Base-by-base conservation (phyloP, 1,140 invertebrate species). In the Cydia strobilella region DNA sequence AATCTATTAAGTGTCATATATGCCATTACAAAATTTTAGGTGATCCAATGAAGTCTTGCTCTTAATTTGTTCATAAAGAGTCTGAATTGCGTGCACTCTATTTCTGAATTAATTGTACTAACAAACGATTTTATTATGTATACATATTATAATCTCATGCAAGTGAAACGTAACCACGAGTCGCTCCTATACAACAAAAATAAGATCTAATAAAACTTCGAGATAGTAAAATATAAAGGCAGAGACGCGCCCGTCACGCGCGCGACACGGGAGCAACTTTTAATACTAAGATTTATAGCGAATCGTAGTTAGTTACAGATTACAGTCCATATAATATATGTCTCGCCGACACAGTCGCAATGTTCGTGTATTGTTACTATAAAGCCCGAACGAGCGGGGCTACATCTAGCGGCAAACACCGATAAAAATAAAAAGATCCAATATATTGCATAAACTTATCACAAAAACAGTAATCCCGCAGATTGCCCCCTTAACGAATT, bases 401-500 rank as follows among this genome's bases (percentile, higher is more conserved):
- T 87, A 87, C 79, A 83, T 51, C 83, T 85, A 86, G 83, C 79
- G 80, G 78, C 83, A 87, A 84, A 87, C 83, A 84, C 79, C 75
- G 80, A 80, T 81, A 80, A 69, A 73, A 72, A 82, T 74, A 75
- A 63, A 80, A 82, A 77, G 75, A 78, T 77, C 78, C 72, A 80
- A 81, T 80, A 84, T 89, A 91, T 91, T 90, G 88, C 89, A 87
- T 81, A 75, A 87, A 87, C 84, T 84, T 90, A 90, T 89, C 87
- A 89, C 84, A 90, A 89, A 81, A 75, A 75, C 27, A 76, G 78
- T 85, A 86, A 79, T 84, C 80, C 82, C 78, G 71, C 72, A 72
- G 78, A 77, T 25, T 69, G 69, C 76, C 74, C 82, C 80, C 82
- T 83, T 89, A 86, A 78, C 80, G 72, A 81, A 83, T 81, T 74